Conservation (phyloP, 2,113 vertebrate species). For the Salvator merianae region DNA sequence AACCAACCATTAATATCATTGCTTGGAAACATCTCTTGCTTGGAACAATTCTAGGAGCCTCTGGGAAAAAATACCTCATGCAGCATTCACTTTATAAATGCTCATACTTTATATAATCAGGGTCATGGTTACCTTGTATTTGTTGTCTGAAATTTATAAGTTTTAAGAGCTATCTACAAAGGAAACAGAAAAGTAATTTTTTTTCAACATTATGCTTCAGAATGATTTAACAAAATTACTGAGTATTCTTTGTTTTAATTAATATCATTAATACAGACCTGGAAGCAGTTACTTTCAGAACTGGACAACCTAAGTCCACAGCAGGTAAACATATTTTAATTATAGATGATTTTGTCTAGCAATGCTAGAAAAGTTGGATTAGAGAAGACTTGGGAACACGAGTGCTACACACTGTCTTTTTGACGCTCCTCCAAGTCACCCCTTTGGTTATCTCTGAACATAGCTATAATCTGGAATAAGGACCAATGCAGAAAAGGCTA, state of each 20-base stretch:
- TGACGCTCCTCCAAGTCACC: too few relatives aligned
- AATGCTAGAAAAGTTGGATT: too few relatives aligned
- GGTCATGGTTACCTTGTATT: neutral
- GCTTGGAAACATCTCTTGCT: neutral
- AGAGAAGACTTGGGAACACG: too few relatives aligned
- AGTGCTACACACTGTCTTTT: too few relatives aligned
- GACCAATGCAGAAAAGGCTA: neutral
- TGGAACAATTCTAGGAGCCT: neutral
- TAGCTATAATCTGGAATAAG: too few relatives aligned
- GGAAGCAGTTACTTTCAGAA: constrained; percentile 57
- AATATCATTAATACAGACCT: constrained; percentile 51
- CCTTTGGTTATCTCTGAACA: too few relatives aligned
- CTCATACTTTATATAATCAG: neutral
- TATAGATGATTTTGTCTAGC: neutral
- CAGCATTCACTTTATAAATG: neutral
- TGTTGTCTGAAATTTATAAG: neutral
- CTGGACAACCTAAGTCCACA: constrained; percentile 60
- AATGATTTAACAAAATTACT: constrained; percentile 40
- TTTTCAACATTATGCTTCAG: neutral
- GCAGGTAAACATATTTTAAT: constrained; percentile 61
- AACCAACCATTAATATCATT: neutral
- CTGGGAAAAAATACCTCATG: neutral
- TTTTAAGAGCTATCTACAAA: neutral
- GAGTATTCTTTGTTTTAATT: constrained; percentile 40
- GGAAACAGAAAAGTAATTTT: neutral